Conservation (phyloP, 2,113 vertebrate species). For the Chloebia gouldiae region DNA sequence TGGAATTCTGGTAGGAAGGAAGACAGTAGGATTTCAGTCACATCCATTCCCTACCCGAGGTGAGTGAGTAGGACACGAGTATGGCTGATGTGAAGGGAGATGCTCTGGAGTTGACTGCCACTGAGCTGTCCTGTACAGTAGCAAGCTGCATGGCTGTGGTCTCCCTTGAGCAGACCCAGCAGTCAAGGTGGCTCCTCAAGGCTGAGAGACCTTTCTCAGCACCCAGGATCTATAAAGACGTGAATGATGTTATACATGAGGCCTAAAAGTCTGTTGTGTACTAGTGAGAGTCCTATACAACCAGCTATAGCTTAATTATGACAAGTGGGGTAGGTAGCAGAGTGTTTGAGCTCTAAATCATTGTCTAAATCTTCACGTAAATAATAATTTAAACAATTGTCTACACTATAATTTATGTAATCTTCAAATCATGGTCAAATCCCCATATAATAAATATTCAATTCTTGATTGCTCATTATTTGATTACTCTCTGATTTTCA, state of each 20-base stretch:
- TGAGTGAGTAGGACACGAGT: background rate
- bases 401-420: background rate
- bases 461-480: background rate
- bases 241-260: no score
- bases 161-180: no score
- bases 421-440: background rate
- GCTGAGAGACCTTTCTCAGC: no score
- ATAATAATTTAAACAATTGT: background rate
- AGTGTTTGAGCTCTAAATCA: background rate
- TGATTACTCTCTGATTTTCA: background rate
- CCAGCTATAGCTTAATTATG: background rate
- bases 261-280: no score
- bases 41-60: background rate
- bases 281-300: background rate
- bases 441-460: background rate
- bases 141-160: background rate
- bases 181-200: no score
- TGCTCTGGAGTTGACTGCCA: background rate
- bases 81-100: background rate
- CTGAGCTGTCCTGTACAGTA: background rate
- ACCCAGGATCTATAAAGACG: no score
- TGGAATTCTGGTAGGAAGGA: background rate
- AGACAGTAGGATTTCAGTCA: background rate
- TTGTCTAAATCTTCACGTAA: background rate
- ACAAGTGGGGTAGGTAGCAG: background rate